A percentile compares a stretch with the other conserved stretches of the same genome.
These are phyloP conservation scores for Hystrix cristata DNA, from an alignment of 2,113 vertebrate species.

Conservation along the genomic window DNA sequence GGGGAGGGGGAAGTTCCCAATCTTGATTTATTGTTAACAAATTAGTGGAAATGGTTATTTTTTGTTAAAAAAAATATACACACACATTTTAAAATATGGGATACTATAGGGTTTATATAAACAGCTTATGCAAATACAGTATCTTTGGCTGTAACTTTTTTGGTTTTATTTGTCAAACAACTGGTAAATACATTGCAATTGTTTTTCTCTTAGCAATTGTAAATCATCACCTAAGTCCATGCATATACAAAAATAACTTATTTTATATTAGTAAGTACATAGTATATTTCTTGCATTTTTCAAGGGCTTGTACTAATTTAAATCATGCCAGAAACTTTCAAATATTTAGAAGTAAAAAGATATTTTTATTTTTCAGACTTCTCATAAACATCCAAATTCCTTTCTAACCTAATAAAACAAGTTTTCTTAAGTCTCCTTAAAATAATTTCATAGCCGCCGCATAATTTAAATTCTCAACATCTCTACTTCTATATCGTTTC, in stretches of 20 bases:
- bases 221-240: not conserved
- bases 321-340: conserved; percentile 55
- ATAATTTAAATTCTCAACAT: not conserved
- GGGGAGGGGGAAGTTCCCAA: not conserved
- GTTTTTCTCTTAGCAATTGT: conserved; percentile 13
- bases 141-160: not conserved
- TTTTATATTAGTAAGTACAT: not conserved
- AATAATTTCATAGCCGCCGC: not conserved
- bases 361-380: conserved; percentile 59
- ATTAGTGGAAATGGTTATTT: not conserved
- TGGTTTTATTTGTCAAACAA: not conserved
- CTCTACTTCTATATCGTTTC: not conserved
- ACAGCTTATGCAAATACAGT: not conserved
- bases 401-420: conserved; percentile 37
- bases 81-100: not conserved
- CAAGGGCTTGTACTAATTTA: conserved; percentile 39
- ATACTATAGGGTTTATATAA: conserved; percentile 5
- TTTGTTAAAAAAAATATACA: conserved; percentile 35
- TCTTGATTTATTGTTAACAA: not conserved
- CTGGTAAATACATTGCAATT: not conserved
- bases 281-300: conserved; percentile 8
- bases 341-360: conserved; percentile 39
- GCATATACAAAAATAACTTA: conserved; percentile 11
- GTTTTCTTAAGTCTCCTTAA: conserved; percentile 53
- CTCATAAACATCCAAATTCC: not conserved